A percentile compares a stretch with the other conserved stretches of the same genome.
Evolutionary conservation across 2,113 vertebrate species (phyloP).

Genomic region (Nannospalax galili): DNA sequence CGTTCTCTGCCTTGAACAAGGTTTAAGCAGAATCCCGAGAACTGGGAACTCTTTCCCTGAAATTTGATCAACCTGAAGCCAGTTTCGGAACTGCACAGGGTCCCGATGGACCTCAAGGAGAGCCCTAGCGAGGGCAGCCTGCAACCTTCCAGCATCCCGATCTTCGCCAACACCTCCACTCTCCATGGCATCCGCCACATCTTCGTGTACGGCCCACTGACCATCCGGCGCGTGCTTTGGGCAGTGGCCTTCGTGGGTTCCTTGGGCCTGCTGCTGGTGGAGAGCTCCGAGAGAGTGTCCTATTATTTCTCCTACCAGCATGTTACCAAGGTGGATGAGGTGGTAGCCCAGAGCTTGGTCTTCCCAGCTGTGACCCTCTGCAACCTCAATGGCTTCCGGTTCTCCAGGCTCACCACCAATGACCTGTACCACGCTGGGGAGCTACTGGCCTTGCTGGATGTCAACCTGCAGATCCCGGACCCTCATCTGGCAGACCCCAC

Average conservation of each 20-base stretch:
- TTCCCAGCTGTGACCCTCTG: conserved; percentile 98
- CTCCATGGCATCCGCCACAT: conserved; percentile 96
- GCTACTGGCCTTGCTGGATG: conserved; percentile 95
- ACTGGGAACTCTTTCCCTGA: conserved; percentile 64
- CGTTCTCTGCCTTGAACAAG: conserved; percentile 47
- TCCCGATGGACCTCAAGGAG: conserved; percentile 97
- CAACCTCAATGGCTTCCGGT: conserved; percentile 97
- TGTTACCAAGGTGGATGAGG: conserved; percentile 96
- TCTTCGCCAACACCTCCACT: conserved; percentile 94
- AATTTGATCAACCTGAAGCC: conserved; percentile 79
- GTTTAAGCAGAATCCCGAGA: conserved; percentile 75
- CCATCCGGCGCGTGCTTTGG: conserved; percentile 94
- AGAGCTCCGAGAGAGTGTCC: conserved; percentile 94
- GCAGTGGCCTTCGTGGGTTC: conserved; percentile 93
- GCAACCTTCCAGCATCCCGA: conserved; percentile 93
- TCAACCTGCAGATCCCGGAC: conserved; percentile 94
- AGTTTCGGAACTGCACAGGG: conserved; percentile 81
- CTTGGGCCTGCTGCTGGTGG: conserved; percentile 92
- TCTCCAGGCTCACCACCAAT: conserved; percentile 94
- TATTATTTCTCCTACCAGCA: conserved; percentile 99
- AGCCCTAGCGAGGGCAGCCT: conserved; percentile 92
- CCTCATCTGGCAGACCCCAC: conserved; percentile 94
- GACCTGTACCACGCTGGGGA: conserved; percentile 98
- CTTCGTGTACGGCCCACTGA: conserved; percentile 93
- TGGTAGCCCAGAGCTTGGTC: conserved; percentile 94